Percentiles rank a stretch among this genome's conserved stretches.
phyloP scores from a whole-genome alignment of 1,140 invertebrate genomes.

The Papilio machaon region DNA sequence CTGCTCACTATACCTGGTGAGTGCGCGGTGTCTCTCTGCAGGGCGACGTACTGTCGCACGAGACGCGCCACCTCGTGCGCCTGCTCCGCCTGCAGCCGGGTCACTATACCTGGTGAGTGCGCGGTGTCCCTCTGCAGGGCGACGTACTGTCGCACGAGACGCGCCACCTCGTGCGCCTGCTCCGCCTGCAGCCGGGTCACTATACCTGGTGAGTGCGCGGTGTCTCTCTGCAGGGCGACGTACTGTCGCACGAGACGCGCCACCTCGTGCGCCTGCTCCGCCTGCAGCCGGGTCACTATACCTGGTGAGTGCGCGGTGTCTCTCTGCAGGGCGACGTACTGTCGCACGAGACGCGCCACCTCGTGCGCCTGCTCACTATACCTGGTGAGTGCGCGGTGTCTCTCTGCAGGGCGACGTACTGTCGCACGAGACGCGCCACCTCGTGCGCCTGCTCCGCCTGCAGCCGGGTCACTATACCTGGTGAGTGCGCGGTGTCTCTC shows the following conservation, averaged over 20 bases:
- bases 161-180: conserved; percentile 97
- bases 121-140: conserved; percentile 81
- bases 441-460: conserved; percentile 98
- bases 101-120: conserved; percentile 76
- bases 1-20: conserved; percentile 91
- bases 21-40: conserved; percentile 76
- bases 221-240: conserved; percentile 86
- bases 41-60: conserved; percentile 96
- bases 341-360: conserved; percentile 96
- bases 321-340: conserved; percentile 91
- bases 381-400: conserved; percentile 57
- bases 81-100: conserved; percentile 97
- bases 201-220: conserved; percentile 36
- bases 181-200: conserved; percentile 98
- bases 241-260: conserved; percentile 97
- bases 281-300: conserved; percentile 97
- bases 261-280: conserved; percentile 98
- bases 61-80: conserved; percentile 97
- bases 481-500: conserved; percentile 62
- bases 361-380: conserved; percentile 98
- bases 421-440: conserved; percentile 96
- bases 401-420: conserved; percentile 91
- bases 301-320: conserved; percentile 57
- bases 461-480: conserved; percentile 94
- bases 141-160: conserved; percentile 97